Evolutionary conservation across 2,113 vertebrate species (phyloP).

Genomic region (Trinectes maculatus): DNA sequence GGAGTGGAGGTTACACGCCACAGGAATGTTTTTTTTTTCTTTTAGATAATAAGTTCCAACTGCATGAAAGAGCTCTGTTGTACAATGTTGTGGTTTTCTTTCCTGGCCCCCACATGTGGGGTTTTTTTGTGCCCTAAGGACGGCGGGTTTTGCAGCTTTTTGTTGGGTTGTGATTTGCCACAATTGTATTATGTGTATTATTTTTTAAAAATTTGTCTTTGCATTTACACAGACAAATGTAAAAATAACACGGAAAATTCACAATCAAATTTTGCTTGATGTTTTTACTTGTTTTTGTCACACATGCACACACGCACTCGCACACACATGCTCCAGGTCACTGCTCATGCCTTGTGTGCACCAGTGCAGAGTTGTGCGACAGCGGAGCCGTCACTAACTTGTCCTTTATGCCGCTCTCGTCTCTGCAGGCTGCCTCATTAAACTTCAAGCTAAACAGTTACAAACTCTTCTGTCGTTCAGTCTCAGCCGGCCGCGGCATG

Average conservation of each 20-base stretch:
- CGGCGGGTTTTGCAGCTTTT: constrained; percentile 14
- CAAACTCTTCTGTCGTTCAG: constrained; percentile 44
- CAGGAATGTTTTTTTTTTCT: constrained; percentile 62
- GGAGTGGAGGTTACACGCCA: constrained; percentile 36
- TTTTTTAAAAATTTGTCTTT: neutral
- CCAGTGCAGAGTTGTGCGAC: constrained; percentile 28
- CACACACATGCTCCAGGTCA: constrained; percentile 51
- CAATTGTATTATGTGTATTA: too few species aligned
- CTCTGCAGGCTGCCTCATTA: constrained; percentile 65
- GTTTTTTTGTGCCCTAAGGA: neutral
- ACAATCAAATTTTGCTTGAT: neutral
- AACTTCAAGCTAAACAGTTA: constrained; percentile 60
- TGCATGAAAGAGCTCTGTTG: constrained; percentile 33
- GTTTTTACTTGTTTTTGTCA: neutral
- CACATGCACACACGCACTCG: neutral
- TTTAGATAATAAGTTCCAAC: constrained; percentile 62
- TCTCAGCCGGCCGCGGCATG: constrained; percentile 30
- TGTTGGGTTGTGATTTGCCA: too few species aligned
- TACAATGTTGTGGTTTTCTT: constrained; percentile 37
- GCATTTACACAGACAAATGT: too few species aligned
- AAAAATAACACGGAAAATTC: too few species aligned
- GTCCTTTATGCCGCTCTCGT: constrained; percentile 31
- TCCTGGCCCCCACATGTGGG: constrained; percentile 7
- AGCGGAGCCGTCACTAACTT: constrained; percentile 43
- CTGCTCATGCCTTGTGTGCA: constrained; percentile 45